phyloP scores from a whole-genome alignment of 2,113 vertebrate species.

The Polypterus senegalus region DNA sequence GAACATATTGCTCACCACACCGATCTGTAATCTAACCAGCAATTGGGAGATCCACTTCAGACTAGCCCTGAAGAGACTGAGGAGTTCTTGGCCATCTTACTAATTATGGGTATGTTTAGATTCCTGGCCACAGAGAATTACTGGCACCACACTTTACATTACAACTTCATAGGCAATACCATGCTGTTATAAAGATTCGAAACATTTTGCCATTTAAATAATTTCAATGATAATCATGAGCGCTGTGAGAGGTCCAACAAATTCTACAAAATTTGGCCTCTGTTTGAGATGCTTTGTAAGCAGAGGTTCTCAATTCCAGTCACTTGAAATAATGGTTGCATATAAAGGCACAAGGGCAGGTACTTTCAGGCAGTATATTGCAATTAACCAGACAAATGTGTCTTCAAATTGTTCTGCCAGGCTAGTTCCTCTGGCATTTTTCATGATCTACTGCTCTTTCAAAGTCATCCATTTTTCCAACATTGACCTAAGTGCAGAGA shows the following conservation, averaged over 20 bases:
- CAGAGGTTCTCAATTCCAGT: conserved; percentile 7
- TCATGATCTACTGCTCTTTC: conserved; percentile 10
- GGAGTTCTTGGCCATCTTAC: conserved; percentile 13
- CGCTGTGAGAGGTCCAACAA: conserved; percentile 6
- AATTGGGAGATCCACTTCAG: conserved; percentile 17
- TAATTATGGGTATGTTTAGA: conserved; percentile 18
- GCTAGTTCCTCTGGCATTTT: conserved; percentile 17
- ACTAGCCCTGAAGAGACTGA: conserved; percentile 16
- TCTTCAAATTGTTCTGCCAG: conserved; percentile 13
- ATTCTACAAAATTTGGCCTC: conserved; percentile 18
- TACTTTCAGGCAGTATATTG: conserved; percentile 10
- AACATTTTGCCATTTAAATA: conserved; percentile 6
- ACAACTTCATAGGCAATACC: conserved; percentile 15
- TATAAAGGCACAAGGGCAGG: conserved; percentile 8
- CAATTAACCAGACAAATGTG: conserved; percentile 11
- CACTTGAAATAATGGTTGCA: conserved; percentile 7
- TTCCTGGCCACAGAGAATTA: conserved; percentile 15
- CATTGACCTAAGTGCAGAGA: too few relatives aligned
- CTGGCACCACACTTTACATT: conserved; percentile 13
- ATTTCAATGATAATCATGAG: conserved; percentile 18
- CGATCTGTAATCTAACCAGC: conserved; percentile 20
- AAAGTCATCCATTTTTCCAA: too few relatives aligned
- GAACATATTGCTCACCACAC: conserved; percentile 18
- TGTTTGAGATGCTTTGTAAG: conserved; percentile 20
- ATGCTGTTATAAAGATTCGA: conserved; percentile 12